Percentiles rank a stretch among this genome's conserved stretches.
These are phyloP conservation scores for Cochlearius cochlearius DNA, from an alignment of 2,113 vertebrate genomes.

Conservation along the genomic window DNA sequence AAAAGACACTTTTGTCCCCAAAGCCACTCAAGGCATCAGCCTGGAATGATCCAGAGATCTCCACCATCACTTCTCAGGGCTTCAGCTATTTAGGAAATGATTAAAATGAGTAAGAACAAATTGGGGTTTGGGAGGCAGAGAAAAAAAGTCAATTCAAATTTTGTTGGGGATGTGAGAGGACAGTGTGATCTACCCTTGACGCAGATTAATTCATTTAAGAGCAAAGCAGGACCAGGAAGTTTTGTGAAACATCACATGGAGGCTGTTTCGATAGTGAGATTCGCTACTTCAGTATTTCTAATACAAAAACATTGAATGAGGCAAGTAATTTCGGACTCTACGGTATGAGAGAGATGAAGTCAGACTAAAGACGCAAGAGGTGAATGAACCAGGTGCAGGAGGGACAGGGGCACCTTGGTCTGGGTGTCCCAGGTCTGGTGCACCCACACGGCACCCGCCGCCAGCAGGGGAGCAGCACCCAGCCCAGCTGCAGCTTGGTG, in stretches of 20 bases:
- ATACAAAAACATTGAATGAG: neutral
- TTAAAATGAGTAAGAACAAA: neutral
- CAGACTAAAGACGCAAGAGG: neutral
- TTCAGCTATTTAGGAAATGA: neutral
- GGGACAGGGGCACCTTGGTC: neutral
- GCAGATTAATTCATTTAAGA: neutral
- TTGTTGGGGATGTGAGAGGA: neutral
- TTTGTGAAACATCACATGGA: neutral
- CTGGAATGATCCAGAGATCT: neutral
- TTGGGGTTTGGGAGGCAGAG: neutral
- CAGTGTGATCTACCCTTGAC: neutral
- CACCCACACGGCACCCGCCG: too few species aligned
- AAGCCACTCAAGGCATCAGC: accelerated
- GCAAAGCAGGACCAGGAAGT: neutral
- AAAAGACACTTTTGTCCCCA: neutral
- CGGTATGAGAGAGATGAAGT: neutral
- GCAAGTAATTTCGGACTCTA: neutral
- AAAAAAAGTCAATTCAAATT: neutral
- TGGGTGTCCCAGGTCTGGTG: neutral
- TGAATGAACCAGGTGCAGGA: neutral
- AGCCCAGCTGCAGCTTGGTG: neutral
- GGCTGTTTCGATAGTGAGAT: neutral
- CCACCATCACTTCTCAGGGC: neutral
- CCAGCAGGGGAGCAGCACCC: neutral
- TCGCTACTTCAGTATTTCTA: neutral